Evolutionary conservation across 2,113 vertebrate species (phyloP), one percentile per base, ranked within the genome.

Genomic region (Tricholaema leucomelas): DNA sequence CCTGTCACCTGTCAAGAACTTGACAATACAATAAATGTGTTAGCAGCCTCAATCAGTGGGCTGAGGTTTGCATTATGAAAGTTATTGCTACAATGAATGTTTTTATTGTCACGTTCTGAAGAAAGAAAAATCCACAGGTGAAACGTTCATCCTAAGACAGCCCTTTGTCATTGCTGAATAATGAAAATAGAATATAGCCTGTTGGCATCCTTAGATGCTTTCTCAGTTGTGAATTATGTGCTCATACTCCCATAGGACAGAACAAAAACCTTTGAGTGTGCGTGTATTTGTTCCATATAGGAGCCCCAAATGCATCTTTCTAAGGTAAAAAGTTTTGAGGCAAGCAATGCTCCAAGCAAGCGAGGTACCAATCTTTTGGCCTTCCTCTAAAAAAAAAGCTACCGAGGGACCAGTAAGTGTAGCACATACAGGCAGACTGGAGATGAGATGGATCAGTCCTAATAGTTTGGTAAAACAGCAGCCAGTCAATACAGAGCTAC

Each of bases 301-400:
- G 7, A 80, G 2, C 13, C 19, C 4, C 17, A 59, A 12, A 13
- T 59, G 12, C 33, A 30, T 75, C 38, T 75, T 87, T 63, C 28
- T 46, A 23, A 65, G 78, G 42, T 73, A 14, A 59, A 66, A 23
- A 21, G 10, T 78, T 84, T 40, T 44, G 48, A 75, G 71, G 61
- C 71, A 74, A 63, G 25, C 28, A 60, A 27, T 48, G 44, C n/a
- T 69, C 30, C 30, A 55, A 36, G 38, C 9, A 40, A 81, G 58
- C 10, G 0, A 0, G 5, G 5, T 74, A 27, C 67, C 59, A 25
- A 5, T 60, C 30, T 70, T 63, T 71, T 27, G n/a, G n/a, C 24
- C 15, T 6, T 77, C 10, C 33, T 82, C 9, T 85, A 59, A 30
- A 28, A 66, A 66, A n/a, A 9, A 24, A 42, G 28, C 23, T 38